Evolutionary conservation across 2,888 invertebrate species (phyloP).

Genomic region (Lacanobia wlatinum): DNA sequence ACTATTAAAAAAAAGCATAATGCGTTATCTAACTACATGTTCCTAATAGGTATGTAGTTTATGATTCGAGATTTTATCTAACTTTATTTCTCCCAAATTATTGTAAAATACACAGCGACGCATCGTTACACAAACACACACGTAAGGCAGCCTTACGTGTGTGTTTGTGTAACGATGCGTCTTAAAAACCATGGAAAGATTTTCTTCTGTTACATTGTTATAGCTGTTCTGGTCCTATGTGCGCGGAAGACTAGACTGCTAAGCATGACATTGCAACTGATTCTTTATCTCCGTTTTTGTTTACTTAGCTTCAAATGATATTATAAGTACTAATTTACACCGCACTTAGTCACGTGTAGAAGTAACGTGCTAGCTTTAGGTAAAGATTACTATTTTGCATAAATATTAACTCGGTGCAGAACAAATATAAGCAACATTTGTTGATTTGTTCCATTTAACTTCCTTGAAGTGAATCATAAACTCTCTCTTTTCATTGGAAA

Average conservation of each 20-base stretch:
- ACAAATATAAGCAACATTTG: constrained; percentile 18
- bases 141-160: constrained; percentile 28
- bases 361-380: constrained; percentile 46
- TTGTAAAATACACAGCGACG: constrained; percentile 24
- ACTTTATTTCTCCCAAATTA: constrained; percentile 16
- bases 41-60: not conserved
- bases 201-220: constrained; percentile 19
- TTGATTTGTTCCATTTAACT: constrained; percentile 45
- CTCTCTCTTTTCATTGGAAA: constrained; percentile 48
- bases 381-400: constrained; percentile 57
- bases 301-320: constrained; percentile 25
- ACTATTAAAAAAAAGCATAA: not conserved
- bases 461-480: constrained; percentile 44
- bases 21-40: not conserved
- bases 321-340: constrained; percentile 38
- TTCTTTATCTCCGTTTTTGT: constrained; percentile 48
- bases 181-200: not conserved
- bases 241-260: constrained; percentile 39
- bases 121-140: constrained; percentile 38
- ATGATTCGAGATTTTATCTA: constrained; percentile 2
- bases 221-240: constrained; percentile 18
- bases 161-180: too few species aligned
- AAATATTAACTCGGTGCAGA: constrained; percentile 34
- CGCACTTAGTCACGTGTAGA: constrained; percentile 51
- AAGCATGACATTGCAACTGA: constrained; percentile 37